Conservation (phyloP, 2,888 invertebrate genomes). For the Nasonia oneida region DNA sequence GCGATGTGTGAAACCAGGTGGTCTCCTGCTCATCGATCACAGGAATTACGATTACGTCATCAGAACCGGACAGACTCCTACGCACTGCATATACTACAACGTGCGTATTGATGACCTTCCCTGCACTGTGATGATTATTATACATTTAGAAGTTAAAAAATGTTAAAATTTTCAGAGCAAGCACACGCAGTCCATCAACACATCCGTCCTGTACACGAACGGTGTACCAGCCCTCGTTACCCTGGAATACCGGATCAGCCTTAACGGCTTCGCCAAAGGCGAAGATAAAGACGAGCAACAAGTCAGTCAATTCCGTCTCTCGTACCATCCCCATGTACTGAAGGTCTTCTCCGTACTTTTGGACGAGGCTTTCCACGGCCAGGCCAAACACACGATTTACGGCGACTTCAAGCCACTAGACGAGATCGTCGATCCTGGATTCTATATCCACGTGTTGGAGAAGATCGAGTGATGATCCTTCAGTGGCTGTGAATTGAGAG, state of each 20-base stretch:
- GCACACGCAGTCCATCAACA: slow-evolving; percentile 90
- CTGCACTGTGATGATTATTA: no score
- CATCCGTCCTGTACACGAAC: slow-evolving; percentile 89
- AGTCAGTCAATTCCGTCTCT: slow-evolving; percentile 90
- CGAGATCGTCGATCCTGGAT: slow-evolving; percentile 85
- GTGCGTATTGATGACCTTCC: slow-evolving; percentile 81
- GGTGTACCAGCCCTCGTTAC: slow-evolving; percentile 89
- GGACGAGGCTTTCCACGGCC: slow-evolving; percentile 84
- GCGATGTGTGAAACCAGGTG: slow-evolving; percentile 91
- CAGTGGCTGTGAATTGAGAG: no score
- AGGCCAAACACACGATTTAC: slow-evolving; percentile 86
- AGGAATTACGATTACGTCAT: slow-evolving; percentile 93
- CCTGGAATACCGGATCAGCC: slow-evolving; percentile 87
- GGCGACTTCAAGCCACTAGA: slow-evolving; percentile 90
- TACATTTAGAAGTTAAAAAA: no score
- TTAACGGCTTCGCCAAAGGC: slow-evolving; percentile 72
- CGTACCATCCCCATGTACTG: slow-evolving; percentile 92
- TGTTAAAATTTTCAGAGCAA: slow-evolving; percentile 83
- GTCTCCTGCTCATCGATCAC: slow-evolving; percentile 92
- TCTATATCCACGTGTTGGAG: slow-evolving; percentile 93
- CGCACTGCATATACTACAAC: slow-evolving; percentile 93
- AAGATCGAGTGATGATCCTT: slow-evolving; percentile 71
- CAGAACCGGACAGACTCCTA: slow-evolving; percentile 87
- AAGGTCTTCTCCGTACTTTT: slow-evolving; percentile 87
- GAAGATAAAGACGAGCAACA: slow-evolving; percentile 72